phyloP scores from a whole-genome alignment of 2,113 vertebrate genomes.

The Cochlearius cochlearius region DNA sequence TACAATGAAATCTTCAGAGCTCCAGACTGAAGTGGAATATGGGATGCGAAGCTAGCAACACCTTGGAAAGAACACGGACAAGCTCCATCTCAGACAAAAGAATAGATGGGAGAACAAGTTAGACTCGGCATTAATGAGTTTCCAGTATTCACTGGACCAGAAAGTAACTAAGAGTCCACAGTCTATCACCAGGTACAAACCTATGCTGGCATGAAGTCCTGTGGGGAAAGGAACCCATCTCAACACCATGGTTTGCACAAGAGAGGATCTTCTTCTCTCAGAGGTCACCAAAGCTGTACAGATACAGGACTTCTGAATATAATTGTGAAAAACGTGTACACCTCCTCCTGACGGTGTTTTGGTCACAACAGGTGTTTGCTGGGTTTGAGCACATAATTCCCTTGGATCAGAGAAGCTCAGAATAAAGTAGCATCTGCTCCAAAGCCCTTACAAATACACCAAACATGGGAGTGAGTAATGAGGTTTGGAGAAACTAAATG shows the following conservation, averaged over 20 bases:
- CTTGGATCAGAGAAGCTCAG: not conserved
- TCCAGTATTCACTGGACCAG: not conserved
- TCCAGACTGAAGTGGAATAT: not conserved
- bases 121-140: not conserved
- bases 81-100: not conserved
- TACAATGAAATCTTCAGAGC: not conserved
- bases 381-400: not conserved
- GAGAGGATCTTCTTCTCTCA: not conserved
- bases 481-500: not conserved
- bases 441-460: not conserved
- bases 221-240: not conserved
- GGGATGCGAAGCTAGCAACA: not conserved
- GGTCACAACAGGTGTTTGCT: not conserved
- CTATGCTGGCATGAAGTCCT: not conserved
- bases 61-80: not conserved
- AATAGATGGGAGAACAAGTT: not conserved
- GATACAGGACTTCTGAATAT: not conserved
- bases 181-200: not conserved
- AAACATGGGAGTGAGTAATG: not conserved
- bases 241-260: not conserved
- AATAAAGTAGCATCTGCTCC: not conserved
- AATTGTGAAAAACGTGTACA: not conserved
- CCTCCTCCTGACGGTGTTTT: not conserved
- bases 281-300: not conserved
- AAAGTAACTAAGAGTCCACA: not conserved